Conservation (phyloP, 2,888 invertebrate species). For the Steinernema scapterisci region DNA sequence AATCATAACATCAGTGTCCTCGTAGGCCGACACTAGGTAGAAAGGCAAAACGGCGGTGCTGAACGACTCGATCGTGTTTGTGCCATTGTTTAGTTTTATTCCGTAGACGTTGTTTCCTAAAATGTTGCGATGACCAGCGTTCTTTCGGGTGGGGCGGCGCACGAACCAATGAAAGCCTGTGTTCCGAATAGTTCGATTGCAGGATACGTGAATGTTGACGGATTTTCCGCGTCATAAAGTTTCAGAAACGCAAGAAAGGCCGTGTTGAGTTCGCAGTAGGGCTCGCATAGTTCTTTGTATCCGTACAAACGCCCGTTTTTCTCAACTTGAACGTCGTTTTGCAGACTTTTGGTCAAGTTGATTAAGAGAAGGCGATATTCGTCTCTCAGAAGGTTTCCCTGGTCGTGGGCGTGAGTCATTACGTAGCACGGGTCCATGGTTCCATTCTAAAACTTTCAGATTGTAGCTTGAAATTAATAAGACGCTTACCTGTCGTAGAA, state of each 20-base stretch:
- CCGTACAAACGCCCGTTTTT: conserved; percentile 45
- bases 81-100: conserved; percentile 45
- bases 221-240: conserved; percentile 55
- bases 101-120: conserved; percentile 64
- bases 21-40: conserved; percentile 51
- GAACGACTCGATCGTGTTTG: conserved; percentile 48
- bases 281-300: conserved; percentile 57
- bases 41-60: conserved; percentile 60
- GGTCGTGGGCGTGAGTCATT: conserved; percentile 59
- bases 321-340: conserved; percentile 54
- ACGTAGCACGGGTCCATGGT: conserved; percentile 62
- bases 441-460: conserved; percentile 51
- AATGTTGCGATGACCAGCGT: conserved; percentile 32
- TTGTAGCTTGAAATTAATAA: background rate
- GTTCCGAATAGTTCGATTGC: conserved; percentile 61
- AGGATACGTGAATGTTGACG: conserved; percentile 57
- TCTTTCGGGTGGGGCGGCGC: background rate
- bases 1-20: conserved; percentile 46
- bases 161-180: conserved; percentile 58
- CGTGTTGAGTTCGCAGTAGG: conserved; percentile 63
- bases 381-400: conserved; percentile 53
- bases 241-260: conserved; percentile 64
- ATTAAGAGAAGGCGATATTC: conserved; percentile 52
- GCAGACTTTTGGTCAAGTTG: conserved; percentile 53
- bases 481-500: conserved; percentile 55